phyloP scores from a whole-genome alignment of 2,888 invertebrate genomes.

The Hylaea fasciaria region DNA sequence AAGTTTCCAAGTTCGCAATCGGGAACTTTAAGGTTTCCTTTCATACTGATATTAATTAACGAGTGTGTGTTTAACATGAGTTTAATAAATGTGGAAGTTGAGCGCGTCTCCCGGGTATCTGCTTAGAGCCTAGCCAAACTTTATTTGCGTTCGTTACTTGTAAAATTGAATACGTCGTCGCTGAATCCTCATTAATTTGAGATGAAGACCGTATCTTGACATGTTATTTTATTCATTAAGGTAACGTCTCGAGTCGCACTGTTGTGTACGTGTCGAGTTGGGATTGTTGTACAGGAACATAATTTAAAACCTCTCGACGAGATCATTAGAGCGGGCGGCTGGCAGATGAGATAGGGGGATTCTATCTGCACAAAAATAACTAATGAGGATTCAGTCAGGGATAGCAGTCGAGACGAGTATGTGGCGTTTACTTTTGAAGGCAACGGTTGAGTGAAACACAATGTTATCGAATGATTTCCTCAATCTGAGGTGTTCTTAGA shows the following conservation, averaged over 20 bases:
- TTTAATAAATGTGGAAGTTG: constrained; percentile 74
- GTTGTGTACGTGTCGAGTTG: constrained; percentile 72
- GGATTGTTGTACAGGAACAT: constrained; percentile 79
- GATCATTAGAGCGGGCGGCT: constrained; percentile 69
- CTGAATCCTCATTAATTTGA: constrained; percentile 82
- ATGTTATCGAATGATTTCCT: constrained; percentile 30
- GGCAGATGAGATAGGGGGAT: constrained; percentile 49
- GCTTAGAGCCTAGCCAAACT: constrained; percentile 57
- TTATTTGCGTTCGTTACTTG: constrained; percentile 79
- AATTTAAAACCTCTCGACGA: constrained; percentile 78
- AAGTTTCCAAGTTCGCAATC: constrained; percentile 69
- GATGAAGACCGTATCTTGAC: constrained; percentile 81
- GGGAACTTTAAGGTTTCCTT: constrained; percentile 78
- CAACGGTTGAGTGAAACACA: constrained; percentile 25
- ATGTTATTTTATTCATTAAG: constrained; percentile 84
- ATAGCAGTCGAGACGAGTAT: constrained; percentile 23
- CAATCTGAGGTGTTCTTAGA: constrained; percentile 23
- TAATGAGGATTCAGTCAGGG: constrained; percentile 25
- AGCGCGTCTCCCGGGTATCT: constrained; percentile 47
- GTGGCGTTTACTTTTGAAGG: constrained; percentile 32
- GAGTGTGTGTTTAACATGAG: constrained; percentile 69
- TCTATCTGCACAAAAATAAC: constrained; percentile 42
- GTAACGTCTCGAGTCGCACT: constrained; percentile 67
- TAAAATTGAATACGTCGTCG: constrained; percentile 78
- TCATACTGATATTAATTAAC: constrained; percentile 79